Evolutionary conservation across 2,888 invertebrate genomes (phyloP).

Genomic region (Abrostola triplasia): DNA sequence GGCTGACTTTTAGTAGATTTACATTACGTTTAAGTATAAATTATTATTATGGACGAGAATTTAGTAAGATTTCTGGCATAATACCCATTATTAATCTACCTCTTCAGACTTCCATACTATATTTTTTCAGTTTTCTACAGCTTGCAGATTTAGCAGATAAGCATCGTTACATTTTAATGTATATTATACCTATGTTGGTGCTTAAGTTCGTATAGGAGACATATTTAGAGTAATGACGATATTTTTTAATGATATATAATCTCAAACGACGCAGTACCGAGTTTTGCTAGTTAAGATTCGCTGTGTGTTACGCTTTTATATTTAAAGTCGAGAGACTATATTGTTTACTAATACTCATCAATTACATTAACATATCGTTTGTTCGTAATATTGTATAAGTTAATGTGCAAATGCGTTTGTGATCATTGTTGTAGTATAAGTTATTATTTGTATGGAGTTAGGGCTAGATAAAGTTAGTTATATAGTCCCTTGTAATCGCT

Average conservation of each 20-base stretch:
- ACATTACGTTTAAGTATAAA: constrained; percentile 26
- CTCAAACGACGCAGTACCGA: constrained; percentile 75
- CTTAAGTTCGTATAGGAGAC: constrained; percentile 47
- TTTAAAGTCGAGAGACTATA: constrained; percentile 64
- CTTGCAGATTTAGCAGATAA: constrained; percentile 43
- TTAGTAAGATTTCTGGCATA: constrained; percentile 16
- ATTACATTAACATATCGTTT: constrained; percentile 82
- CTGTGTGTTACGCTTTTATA: constrained; percentile 81
- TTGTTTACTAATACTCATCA: constrained; percentile 79
- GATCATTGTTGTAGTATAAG: constrained; percentile 73
- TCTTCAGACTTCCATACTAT: constrained; percentile 56
- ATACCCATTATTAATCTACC: constrained; percentile 53
- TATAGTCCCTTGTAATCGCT: constrained; percentile 65
- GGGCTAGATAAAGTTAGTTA: constrained; percentile 59
- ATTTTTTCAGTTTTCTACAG: constrained; percentile 39
- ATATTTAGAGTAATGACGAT: constrained; percentile 49
- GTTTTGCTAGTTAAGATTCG: constrained; percentile 83
- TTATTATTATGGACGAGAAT: constrained; percentile 16
- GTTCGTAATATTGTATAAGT: constrained; percentile 63
- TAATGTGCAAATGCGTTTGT: constrained; percentile 73
- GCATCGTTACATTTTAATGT: constrained; percentile 28
- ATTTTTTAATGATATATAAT: constrained; percentile 55
- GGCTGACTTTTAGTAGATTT: constrained; percentile 28
- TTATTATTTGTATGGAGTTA: constrained; percentile 70
- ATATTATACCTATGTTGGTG: constrained; percentile 40